Evolutionary conservation across 2,888 invertebrate genomes (phyloP).

Genomic region (Myathropa florea): DNA sequence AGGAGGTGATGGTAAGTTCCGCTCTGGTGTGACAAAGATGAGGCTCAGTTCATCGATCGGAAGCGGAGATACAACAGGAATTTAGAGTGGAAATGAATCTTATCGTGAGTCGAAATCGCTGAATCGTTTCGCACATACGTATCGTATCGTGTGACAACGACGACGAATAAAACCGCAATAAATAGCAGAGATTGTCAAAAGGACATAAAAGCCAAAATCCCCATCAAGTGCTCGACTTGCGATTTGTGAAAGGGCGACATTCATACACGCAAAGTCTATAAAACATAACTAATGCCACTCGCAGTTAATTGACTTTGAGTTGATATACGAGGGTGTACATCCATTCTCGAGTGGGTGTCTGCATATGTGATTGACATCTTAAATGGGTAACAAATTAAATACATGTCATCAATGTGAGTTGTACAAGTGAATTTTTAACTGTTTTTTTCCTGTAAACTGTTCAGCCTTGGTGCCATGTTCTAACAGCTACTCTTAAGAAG

Average conservation of each 20-base stretch:
- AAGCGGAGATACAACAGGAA: conserved; percentile 48
- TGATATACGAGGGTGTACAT: neutral
- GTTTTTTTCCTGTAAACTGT: too few species aligned
- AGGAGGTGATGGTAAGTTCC: neutral
- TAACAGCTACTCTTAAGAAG: too few species aligned
- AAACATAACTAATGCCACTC: neutral
- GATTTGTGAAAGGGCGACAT: neutral
- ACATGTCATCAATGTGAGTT: neutral
- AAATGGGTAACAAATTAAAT: neutral
- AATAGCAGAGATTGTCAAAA: conserved; percentile 60
- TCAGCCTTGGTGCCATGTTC: too few species aligned
- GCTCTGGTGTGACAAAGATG: neutral
- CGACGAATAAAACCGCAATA: conserved; percentile 58
- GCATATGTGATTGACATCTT: neutral
- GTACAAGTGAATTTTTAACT: neutral
- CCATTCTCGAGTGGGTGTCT: neutral
- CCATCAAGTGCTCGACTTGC: neutral
- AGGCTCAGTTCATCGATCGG: conserved; percentile 54
- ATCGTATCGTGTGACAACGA: conserved; percentile 7
- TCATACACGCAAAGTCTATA: neutral
- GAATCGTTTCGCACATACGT: conserved; percentile 55
- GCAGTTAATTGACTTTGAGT: neutral
- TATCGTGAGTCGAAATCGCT: conserved; percentile 41
- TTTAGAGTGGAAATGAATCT: conserved; percentile 61
- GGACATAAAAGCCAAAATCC: conserved; percentile 47